Conservation (phyloP, 1,140 invertebrate species). For the Notospermus geniculatus region DNA sequence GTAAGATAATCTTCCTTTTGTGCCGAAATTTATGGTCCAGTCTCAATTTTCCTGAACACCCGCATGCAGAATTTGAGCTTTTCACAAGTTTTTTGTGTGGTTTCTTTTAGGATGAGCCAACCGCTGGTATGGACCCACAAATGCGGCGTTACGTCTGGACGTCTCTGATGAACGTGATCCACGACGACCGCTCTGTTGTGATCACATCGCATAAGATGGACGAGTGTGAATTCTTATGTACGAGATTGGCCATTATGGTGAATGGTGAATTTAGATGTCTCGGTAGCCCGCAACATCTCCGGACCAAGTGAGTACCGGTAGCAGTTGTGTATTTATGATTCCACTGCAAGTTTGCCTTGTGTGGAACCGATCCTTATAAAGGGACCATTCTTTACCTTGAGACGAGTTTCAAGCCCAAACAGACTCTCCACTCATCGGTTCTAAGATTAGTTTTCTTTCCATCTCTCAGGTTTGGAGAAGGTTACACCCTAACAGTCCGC, state of each 20-base stretch:
- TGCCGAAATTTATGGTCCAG: too few relatives aligned
- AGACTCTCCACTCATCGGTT: not conserved
- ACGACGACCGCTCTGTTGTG: slow-evolving; percentile 30
- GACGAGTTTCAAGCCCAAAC: not conserved
- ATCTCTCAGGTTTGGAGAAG: slow-evolving; percentile 69
- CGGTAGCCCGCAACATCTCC: slow-evolving; percentile 57
- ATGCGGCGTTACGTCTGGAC: slow-evolving; percentile 55
- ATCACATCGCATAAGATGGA: slow-evolving; percentile 57
- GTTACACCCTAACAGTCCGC: slow-evolving; percentile 68
- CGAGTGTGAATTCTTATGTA: slow-evolving; percentile 59
- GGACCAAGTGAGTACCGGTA: slow-evolving; percentile 50
- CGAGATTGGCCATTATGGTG: slow-evolving; percentile 58
- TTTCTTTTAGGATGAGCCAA: slow-evolving; percentile 56
- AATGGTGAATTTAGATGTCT: slow-evolving; percentile 58
- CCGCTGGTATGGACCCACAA: slow-evolving; percentile 58
- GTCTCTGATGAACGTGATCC: slow-evolving; percentile 23
- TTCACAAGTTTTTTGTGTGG: too few relatives aligned
- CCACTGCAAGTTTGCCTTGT: not conserved
- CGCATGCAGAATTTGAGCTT: too few relatives aligned
- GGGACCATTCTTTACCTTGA: not conserved
- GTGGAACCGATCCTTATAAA: not conserved
- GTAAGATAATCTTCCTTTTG: slow-evolving; percentile 37
- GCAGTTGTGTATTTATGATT: too few relatives aligned
- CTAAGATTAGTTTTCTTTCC: slow-evolving; percentile 13
- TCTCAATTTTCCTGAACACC: too few relatives aligned